Evolutionary conservation across 2,797 vertebrate species (phyloP).

Genomic region (Sitta carolinensis): DNA sequence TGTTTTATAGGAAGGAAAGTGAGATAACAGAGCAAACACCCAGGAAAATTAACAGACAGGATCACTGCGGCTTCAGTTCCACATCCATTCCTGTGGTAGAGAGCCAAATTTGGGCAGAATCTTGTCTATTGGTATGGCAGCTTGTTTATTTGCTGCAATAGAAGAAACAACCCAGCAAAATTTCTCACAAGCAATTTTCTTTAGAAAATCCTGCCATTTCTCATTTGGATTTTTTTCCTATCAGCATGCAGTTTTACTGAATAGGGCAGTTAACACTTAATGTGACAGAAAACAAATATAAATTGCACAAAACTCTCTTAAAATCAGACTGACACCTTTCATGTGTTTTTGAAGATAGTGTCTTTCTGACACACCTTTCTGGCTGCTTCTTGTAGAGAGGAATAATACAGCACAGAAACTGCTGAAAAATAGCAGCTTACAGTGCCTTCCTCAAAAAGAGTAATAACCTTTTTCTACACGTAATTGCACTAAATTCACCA

Average conservation of each 20-base stretch:
- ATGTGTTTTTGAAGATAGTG: not conserved
- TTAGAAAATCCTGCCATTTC: not conserved
- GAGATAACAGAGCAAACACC: constrained; percentile 8
- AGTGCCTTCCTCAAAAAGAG: not conserved
- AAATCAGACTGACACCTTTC: not conserved
- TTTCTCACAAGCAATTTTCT: not conserved
- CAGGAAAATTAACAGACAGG: not conserved
- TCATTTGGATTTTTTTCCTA: not conserved
- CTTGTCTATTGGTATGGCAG: not conserved
- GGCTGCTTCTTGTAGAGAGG: not conserved
- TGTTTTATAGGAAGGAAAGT: not conserved
- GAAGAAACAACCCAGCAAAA: not conserved
- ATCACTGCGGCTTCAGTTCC: not conserved
- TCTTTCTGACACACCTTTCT: constrained; percentile 24
- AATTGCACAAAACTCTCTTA: not conserved
- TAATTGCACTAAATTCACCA: constrained; percentile 52
- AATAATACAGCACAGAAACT: not conserved
- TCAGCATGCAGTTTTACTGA: not conserved
- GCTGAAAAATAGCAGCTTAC: constrained; percentile 7
- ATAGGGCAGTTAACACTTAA: not conserved
- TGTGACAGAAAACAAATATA: not conserved
- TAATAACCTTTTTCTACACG: not conserved
- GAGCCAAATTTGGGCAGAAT: not conserved
- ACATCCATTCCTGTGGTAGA: not conserved
- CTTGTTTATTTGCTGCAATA: not conserved